Conservation (phyloP, 2,113 vertebrate genomes). For the Pelusios castaneus region DNA sequence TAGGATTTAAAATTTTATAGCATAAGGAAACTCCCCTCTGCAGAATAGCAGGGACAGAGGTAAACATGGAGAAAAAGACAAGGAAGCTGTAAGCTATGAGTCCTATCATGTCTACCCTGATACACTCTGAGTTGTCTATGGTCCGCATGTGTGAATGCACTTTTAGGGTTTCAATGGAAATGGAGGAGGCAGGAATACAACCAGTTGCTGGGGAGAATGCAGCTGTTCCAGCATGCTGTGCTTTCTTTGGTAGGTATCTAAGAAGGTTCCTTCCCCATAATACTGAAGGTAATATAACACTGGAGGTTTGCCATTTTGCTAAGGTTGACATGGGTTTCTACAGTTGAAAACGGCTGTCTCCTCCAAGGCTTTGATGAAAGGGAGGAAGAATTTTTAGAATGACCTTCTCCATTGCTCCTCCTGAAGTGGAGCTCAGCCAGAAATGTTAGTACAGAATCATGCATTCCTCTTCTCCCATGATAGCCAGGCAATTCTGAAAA, state of each 20-base stretch:
- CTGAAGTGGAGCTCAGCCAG: background rate
- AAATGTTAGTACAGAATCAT: background rate
- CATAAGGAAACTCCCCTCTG: too few species aligned
- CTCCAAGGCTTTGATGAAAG: background rate
- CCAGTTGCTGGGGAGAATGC: background rate
- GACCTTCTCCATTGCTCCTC: background rate
- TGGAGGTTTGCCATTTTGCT: background rate
- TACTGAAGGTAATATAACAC: background rate
- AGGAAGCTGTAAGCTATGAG: too few species aligned
- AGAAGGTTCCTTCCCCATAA: background rate
- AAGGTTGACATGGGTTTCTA: background rate
- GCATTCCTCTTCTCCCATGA: background rate
- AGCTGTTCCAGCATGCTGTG: background rate
- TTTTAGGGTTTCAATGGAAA: too few species aligned
- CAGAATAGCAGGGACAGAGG: too few species aligned
- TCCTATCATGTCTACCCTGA: too few species aligned
- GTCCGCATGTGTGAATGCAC: too few species aligned
- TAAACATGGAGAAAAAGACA: too few species aligned
- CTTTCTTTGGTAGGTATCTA: background rate
- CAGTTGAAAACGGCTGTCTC: background rate
- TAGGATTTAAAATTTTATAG: too few species aligned
- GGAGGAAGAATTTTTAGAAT: background rate
- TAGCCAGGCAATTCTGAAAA: background rate
- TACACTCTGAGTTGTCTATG: too few species aligned
- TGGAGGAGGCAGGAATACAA: too few species aligned